Evolutionary conservation across 2,113 vertebrate species (phyloP).

Genomic region (Dasyornis broadbenti): DNA sequence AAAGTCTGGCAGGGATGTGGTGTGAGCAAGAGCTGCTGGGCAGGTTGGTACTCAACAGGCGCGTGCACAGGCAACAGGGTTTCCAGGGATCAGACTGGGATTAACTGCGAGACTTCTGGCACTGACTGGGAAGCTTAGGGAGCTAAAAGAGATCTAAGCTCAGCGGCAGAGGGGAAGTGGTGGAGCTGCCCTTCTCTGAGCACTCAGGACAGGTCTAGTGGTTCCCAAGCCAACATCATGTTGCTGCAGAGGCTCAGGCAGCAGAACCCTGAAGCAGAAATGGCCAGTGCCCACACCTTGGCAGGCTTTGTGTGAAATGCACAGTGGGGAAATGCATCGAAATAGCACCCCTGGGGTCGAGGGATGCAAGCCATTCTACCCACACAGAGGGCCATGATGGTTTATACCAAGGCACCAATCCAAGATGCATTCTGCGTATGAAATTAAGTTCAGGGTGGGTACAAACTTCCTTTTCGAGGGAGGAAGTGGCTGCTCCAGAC

Average conservation of each 20-base stretch:
- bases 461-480: neutral
- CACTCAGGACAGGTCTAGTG: accelerated
- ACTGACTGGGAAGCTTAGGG: neutral
- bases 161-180: neutral
- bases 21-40: neutral
- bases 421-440: neutral
- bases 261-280: neutral
- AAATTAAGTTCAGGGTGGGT: neutral
- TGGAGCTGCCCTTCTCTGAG: neutral
- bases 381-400: neutral
- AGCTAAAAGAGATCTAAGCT: neutral
- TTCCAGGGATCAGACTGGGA: neutral
- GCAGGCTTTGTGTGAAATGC: neutral
- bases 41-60: neutral
- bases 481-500: neutral
- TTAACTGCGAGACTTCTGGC: neutral
- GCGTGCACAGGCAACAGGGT: neutral
- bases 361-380: neutral
- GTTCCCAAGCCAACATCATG: neutral
- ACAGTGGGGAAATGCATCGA: accelerated
- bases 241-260: neutral
- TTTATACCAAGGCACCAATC: neutral
- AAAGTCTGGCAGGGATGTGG: neutral
- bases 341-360: neutral
- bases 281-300: accelerated